A percentile compares a stretch with the other conserved stretches of the same genome.
phyloP scores from a whole-genome alignment of 2,888 invertebrate genomes.

The Calameuta pallipes region DNA sequence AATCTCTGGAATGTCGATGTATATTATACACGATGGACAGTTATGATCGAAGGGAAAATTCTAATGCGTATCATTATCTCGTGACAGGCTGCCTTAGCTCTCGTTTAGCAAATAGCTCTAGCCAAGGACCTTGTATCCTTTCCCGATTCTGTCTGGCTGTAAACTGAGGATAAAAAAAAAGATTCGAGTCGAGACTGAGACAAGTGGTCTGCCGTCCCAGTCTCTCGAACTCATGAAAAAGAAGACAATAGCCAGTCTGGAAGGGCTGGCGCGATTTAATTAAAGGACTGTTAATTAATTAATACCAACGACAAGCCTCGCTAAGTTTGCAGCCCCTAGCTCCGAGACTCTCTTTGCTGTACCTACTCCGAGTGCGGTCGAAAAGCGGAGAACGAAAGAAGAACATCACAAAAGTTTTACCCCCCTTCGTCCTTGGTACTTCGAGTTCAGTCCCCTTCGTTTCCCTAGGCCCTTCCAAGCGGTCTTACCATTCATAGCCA shows the following conservation, averaged over 20 bases:
- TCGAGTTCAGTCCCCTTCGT: not conserved
- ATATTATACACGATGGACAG: not conserved
- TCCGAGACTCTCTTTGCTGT: not conserved
- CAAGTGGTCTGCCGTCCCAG: not conserved
- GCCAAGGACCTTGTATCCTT: not conserved
- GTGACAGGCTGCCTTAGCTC: not conserved
- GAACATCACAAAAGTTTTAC: not conserved
- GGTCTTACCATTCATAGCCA: constrained; percentile 12
- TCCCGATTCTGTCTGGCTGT: not conserved
- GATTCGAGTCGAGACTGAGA: not conserved
- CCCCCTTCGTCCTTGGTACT: not conserved
- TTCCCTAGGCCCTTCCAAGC: not conserved
- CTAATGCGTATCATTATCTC: not conserved
- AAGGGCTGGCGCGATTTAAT: constrained; percentile 42
- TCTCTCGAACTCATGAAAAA: not conserved
- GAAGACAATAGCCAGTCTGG: not conserved
- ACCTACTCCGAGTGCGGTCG: not conserved
- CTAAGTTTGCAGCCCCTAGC: not conserved
- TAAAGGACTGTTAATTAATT: constrained; percentile 51
- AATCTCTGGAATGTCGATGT: not conserved
- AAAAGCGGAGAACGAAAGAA: not conserved
- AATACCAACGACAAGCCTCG: constrained; percentile 26
- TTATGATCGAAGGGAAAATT: not conserved
- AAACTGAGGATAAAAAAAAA: not conserved
- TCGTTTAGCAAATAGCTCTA: not conserved